Evolutionary conservation across 2,888 invertebrate genomes (phyloP).

Genomic region (Stenodera caucasica): DNA sequence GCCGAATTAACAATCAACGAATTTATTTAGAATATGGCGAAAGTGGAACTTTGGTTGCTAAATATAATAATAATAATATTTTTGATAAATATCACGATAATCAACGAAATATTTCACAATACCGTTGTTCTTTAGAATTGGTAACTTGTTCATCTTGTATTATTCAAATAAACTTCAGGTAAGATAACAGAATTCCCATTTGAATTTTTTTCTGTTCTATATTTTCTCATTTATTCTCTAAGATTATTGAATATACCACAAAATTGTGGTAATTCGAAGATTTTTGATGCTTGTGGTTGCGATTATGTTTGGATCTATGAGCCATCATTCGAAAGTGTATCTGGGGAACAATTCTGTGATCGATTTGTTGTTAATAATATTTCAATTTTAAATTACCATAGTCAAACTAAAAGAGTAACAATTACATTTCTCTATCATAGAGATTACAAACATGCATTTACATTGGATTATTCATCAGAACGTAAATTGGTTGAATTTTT

Average conservation of each 20-base stretch:
- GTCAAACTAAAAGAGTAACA: conserved; percentile 63
- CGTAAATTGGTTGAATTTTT: too few species aligned
- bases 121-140: conserved; percentile 65
- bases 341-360: conserved; percentile 65
- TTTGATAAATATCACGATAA: conserved; percentile 1
- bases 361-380: conserved; percentile 43
- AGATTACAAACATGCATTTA: conserved; percentile 64
- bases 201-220: background rate
- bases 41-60: conserved; percentile 49
- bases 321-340: conserved; percentile 64
- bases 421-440: conserved; percentile 63
- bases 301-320: conserved; percentile 69
- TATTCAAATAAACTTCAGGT: conserved; percentile 59
- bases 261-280: conserved; percentile 43
- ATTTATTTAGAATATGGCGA: conserved; percentile 54
- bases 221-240: conserved; percentile 27
- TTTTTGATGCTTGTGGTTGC: conserved; percentile 55
- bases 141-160: conserved; percentile 73
- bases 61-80: conserved; percentile 40
- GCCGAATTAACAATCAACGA: conserved; percentile 45
- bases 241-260: conserved; percentile 49
- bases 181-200: conserved; percentile 23
- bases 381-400: conserved; percentile 58
- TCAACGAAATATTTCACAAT: conserved; percentile 47
- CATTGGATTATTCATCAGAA: conserved; percentile 65